These are phyloP conservation scores for Syndactyla subalaris DNA, from an alignment of 2,797 vertebrate genomes.

Conservation along the genomic window DNA sequence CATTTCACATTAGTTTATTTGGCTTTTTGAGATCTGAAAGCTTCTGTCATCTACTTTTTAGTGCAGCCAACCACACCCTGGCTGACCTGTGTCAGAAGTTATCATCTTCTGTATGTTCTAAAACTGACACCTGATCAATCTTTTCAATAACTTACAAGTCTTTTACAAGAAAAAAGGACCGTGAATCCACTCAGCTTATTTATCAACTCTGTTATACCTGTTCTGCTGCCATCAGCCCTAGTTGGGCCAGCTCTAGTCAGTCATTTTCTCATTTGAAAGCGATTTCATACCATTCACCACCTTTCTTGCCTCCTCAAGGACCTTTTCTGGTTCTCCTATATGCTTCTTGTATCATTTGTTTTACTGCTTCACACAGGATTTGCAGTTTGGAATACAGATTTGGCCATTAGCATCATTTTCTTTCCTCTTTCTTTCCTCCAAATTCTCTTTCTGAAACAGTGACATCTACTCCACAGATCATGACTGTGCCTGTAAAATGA, in stretches of 20 bases:
- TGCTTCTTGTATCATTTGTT: neutral
- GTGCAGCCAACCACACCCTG: neutral
- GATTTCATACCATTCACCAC: neutral
- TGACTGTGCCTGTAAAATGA: neutral
- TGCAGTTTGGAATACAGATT: neutral
- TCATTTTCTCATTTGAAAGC: neutral
- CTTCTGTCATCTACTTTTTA: neutral
- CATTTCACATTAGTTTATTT: neutral
- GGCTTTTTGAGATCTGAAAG: neutral
- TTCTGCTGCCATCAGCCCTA: neutral
- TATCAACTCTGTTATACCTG: neutral
- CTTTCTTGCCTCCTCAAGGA: neutral
- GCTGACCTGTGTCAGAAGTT: neutral
- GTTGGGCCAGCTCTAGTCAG: neutral
- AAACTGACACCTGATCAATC: neutral
- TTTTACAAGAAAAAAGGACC: neutral
- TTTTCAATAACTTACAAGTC: neutral
- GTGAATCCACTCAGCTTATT: neutral
- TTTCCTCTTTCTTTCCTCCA: neutral
- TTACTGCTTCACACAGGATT: neutral
- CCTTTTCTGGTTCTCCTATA: neutral
- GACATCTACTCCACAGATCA: neutral
- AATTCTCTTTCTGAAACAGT: neutral
- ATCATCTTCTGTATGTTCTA: neutral
- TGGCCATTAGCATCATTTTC: fast-evolving